Conservation (phyloP, 2,113 vertebrate genomes). For the Machaerirhynchus nigripectus region DNA sequence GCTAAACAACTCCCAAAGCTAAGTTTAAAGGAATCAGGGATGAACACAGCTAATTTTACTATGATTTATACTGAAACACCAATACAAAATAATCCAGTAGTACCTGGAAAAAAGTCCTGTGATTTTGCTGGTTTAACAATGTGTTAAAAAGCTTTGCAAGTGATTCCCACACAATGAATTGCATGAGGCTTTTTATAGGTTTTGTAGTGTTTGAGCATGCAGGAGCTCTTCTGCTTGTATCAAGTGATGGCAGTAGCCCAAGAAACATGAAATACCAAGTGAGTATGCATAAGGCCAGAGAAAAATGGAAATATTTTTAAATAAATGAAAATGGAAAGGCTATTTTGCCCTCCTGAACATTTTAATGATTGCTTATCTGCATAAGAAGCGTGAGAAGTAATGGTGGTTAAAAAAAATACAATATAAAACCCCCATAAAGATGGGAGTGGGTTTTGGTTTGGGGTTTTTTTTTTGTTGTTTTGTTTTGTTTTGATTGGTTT, state of each 20-base stretch:
- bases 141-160: not conserved
- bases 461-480: no score
- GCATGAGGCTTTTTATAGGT: not conserved
- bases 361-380: not conserved
- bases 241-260: not conserved
- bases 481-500: not conserved
- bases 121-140: not conserved
- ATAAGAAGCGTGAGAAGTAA: not conserved
- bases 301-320: not conserved
- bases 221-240: not conserved
- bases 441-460: not conserved
- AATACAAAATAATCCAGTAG: not conserved
- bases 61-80: not conserved
- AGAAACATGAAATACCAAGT: not conserved
- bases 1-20: not conserved
- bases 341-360: not conserved
- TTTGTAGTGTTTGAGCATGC: not conserved
- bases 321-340: not conserved
- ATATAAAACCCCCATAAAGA: not conserved
- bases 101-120: not conserved
- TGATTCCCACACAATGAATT: not conserved
- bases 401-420: not conserved
- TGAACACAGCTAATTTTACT: not conserved
- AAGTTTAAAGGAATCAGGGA: not conserved
- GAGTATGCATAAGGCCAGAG: not conserved